These are phyloP conservation scores for Ctenopoma multispine DNA, from an alignment of 2,797 vertebrate species.

Conservation along the genomic window DNA sequence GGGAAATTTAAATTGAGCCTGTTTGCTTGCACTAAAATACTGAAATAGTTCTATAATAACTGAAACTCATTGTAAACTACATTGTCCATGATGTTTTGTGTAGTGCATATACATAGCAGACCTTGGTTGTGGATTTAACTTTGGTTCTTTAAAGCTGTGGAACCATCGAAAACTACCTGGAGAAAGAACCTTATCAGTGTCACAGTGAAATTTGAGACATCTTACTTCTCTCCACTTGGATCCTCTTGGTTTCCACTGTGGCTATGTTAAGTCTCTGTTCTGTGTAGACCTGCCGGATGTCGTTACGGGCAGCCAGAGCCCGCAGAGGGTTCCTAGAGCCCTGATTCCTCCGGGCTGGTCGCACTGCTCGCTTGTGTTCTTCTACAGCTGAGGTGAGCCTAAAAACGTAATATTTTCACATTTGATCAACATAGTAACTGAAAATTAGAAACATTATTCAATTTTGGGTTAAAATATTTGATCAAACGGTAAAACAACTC, in stretches of 20 bases:
- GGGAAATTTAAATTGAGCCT: too few relatives aligned
- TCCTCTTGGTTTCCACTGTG: slow-evolving; percentile 84
- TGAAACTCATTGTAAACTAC: neutral
- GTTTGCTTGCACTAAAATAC: neutral
- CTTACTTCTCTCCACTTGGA: slow-evolving; percentile 87
- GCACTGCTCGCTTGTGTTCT: slow-evolving; percentile 85
- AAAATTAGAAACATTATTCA: neutral
- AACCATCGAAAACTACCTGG: neutral
- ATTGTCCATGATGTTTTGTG: neutral
- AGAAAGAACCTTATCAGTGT: neutral
- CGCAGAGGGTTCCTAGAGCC: slow-evolving; percentile 86
- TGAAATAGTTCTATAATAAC: neutral
- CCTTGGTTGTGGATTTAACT: neutral
- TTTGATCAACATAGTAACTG: neutral
- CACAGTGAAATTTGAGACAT: neutral
- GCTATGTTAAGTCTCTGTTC: slow-evolving; percentile 88
- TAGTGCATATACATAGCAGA: neutral
- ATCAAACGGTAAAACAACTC: neutral
- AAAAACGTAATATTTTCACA: neutral
- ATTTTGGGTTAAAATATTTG: neutral
- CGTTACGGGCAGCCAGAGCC: slow-evolving; percentile 84
- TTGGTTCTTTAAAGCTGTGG: neutral
- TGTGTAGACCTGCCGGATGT: slow-evolving; percentile 86
- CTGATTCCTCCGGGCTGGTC: slow-evolving; percentile 82
- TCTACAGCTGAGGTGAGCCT: slow-evolving; percentile 84